Conservation (phyloP, 2,797 vertebrate species). For the Acanthopagrus latus region DNA sequence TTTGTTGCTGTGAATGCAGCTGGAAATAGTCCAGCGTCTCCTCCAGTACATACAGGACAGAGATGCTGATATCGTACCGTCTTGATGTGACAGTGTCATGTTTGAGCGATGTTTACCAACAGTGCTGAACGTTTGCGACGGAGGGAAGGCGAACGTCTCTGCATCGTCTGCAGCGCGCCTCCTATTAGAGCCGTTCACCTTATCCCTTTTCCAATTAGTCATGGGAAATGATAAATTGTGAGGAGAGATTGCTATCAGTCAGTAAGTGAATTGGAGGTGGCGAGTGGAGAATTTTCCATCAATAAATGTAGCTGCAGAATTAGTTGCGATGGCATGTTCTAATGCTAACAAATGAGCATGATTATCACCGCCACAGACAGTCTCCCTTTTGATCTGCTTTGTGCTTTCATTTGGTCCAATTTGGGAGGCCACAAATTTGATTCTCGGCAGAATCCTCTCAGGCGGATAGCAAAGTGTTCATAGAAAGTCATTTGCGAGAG, state of each 20-base stretch:
- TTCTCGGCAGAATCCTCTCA: constrained; percentile 48
- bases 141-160: constrained; percentile 2
- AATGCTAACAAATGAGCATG: constrained; percentile 66
- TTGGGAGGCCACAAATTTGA: constrained; percentile 55
- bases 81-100: constrained; percentile 9
- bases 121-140: constrained; percentile 26
- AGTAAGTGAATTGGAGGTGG: constrained; percentile 62
- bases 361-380: constrained; percentile 50
- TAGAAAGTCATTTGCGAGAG: constrained; percentile 19
- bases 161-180: constrained; percentile 33
- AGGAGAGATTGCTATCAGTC: constrained; percentile 43
- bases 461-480: constrained; percentile 32
- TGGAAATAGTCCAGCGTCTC: too few species aligned
- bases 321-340: constrained; percentile 43
- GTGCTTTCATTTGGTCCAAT: constrained; percentile 67
- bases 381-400: constrained; percentile 59
- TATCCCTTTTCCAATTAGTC: constrained; percentile 55
- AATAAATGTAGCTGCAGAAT: constrained; percentile 27
- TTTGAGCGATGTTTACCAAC: constrained; percentile 38
- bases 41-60: neutral
- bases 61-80: constrained; percentile 27
- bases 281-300: constrained; percentile 31
- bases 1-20: too few species aligned
- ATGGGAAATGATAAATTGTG: constrained; percentile 38
- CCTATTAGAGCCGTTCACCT: constrained; percentile 42